Base-by-base conservation (phyloP, 2,113 vertebrate species). In the Erythrolamprus reginae region DNA sequence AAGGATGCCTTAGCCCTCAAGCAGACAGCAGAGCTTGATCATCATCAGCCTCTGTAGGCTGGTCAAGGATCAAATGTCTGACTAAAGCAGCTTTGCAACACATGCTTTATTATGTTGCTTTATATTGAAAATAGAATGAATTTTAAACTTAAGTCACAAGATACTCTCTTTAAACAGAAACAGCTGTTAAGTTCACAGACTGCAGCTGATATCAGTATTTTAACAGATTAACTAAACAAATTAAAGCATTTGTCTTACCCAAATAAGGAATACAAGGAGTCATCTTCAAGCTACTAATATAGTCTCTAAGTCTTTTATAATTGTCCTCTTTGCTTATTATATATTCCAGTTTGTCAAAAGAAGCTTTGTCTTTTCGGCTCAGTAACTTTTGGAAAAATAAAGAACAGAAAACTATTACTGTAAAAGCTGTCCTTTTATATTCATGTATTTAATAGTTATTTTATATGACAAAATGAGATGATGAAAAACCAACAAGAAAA, bases 251-350 rank as follows among this genome's bases (percentile, higher is more conserved):
- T 45, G 89, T 91, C 96, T 98, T 98, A 99, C 99, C 99, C 95
- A 99, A 97, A 96, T 99, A 99, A 19, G 99, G 99, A 96, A 99
- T 99, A 93, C 99, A 99, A 45, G 99, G 98, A 90, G 98, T 99
- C 99, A 99, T 99, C 97, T 99, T 99, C 97, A 99, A 98, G 96
- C 98, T 99, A 96, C 98, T 98, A 94, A 99, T 99, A 95, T 98
- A 99, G 95, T 99, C 98, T 96, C 99, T 97, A 94, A 99, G 98
- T 55, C 99, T 98, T 96, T 99, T 99, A 95, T 99, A 99, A 97
- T 99, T 99, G 96, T 99, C 99, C 97, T 99, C 99, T 98, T 99
- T 99, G 95, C 98, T 98, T 98, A 99, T 99, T 94, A 99, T 98
- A 95, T 99, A 99, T 94, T 99, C 98, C 90, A 99, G 92, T 86